Evolutionary conservation across 2,888 invertebrate genomes (phyloP).

Genomic region (Arctia plantaginis): DNA sequence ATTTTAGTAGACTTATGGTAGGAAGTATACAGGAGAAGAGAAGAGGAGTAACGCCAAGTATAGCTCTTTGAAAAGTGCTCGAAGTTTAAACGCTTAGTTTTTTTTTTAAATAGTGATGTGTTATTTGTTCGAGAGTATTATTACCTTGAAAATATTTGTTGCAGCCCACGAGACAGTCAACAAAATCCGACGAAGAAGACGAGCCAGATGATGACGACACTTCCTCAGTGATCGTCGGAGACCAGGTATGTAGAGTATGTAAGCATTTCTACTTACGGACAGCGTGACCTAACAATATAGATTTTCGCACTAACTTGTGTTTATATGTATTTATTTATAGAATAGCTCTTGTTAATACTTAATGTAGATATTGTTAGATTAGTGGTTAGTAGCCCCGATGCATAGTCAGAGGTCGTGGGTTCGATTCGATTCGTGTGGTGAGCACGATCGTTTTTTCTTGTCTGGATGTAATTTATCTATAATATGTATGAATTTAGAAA

Average conservation of each 20-base stretch:
- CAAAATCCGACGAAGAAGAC: conserved; percentile 73
- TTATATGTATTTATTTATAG: not conserved
- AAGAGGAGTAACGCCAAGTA: no score
- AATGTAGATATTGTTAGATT: not conserved
- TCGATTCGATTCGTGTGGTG: no score
- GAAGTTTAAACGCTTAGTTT: no score
- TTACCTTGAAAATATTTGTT: conserved; percentile 11
- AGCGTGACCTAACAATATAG: not conserved
- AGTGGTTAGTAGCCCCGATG: no score
- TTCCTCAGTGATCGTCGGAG: conserved; percentile 84
- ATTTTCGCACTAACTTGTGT: not conserved
- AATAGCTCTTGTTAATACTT: not conserved
- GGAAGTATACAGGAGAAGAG: no score
- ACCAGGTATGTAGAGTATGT: conserved; percentile 77
- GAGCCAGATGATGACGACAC: conserved; percentile 83
- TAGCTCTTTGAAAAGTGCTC: no score
- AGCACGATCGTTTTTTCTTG: no score
- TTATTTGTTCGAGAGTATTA: not conserved
- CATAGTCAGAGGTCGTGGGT: no score
- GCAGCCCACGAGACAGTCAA: conserved; percentile 65
- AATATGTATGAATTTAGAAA: no score
- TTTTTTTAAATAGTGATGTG: no score
- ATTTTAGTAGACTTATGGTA: no score
- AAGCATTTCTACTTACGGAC: not conserved
- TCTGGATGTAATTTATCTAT: no score